phyloP scores from a whole-genome alignment of 2,888 invertebrate genomes.

The Polia nebulosa region DNA sequence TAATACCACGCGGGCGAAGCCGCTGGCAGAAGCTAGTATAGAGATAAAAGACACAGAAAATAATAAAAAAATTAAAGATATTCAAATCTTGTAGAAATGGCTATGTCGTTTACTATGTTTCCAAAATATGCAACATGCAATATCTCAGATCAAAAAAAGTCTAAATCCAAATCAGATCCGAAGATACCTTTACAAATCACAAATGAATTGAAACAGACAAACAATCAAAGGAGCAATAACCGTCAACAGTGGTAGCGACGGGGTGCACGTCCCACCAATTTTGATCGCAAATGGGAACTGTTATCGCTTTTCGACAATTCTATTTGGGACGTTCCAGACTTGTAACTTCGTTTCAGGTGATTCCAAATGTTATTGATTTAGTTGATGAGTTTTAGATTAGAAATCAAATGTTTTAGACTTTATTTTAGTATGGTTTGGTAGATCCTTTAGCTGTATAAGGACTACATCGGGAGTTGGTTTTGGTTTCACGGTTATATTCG shows the following conservation, averaged over 20 bases:
- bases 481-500: background rate
- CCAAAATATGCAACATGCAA: background rate
- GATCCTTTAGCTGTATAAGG: background rate
- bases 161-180: slow-evolving; percentile 24
- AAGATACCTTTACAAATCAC: slow-evolving; percentile 49
- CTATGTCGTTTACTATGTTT: too few species aligned
- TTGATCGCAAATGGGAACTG: slow-evolving; percentile 86
- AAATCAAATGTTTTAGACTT: slow-evolving; percentile 21
- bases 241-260: slow-evolving; percentile 69
- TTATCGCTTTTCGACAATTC: slow-evolving; percentile 86
- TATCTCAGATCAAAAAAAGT: background rate
- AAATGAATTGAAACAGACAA: slow-evolving; percentile 72
- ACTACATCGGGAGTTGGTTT: background rate
- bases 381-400: slow-evolving; percentile 32
- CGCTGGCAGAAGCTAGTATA: too few species aligned
- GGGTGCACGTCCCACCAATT: slow-evolving; percentile 84
- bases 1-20: too few species aligned
- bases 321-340: slow-evolving; percentile 78
- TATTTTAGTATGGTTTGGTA: background rate
- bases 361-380: slow-evolving; percentile 52
- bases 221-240: slow-evolving; percentile 78
- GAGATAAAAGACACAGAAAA: too few species aligned
- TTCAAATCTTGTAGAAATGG: too few species aligned
- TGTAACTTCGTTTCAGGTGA: slow-evolving; percentile 86
- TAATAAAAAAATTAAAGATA: too few species aligned